These are phyloP conservation scores for Pristionchus maxplancki DNA, from an alignment of 2,888 invertebrate genomes.

Conservation along the genomic window DNA sequence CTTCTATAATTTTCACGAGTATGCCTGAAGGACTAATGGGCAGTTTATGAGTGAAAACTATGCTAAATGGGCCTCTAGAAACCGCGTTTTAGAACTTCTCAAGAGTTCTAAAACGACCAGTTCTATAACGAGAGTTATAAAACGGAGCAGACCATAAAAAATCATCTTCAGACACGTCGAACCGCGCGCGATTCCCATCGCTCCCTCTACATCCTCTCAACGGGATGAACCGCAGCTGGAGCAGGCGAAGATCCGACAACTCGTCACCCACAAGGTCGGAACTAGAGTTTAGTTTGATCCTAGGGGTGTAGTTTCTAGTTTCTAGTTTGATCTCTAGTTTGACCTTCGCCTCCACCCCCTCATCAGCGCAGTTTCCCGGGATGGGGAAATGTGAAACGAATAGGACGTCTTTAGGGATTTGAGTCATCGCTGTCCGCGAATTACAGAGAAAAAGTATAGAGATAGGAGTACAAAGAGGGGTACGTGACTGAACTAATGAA, in stretches of 20 bases:
- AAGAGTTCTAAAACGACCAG: no score
- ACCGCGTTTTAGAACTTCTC: no score
- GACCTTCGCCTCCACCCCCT: background rate
- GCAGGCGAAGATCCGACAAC: conserved; percentile 70
- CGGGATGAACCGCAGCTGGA: conserved; percentile 56
- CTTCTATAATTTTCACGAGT: no score
- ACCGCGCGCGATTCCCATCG: background rate
- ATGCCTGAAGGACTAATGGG: no score
- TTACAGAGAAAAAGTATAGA: no score
- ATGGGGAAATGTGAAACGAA: background rate
- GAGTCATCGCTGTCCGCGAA: background rate
- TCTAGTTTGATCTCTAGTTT: background rate
- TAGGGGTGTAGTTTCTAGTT: background rate
- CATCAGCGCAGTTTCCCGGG: background rate
- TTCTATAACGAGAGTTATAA: no score
- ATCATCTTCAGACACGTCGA: conserved; percentile 45
- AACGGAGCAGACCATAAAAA: no score
- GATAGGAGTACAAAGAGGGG: background rate
- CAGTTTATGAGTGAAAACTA: no score
- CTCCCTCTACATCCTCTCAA: background rate
- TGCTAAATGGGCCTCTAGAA: no score
- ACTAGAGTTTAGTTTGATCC: conserved; percentile 6
- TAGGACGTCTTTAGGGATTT: background rate
- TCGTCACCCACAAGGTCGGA: conserved; percentile 74
- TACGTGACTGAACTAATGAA: no score